Evolutionary conservation across 2,888 invertebrate species (phyloP), one percentile per base, ranked within the genome.

Genomic region (Polydrusus tereticollis): DNA sequence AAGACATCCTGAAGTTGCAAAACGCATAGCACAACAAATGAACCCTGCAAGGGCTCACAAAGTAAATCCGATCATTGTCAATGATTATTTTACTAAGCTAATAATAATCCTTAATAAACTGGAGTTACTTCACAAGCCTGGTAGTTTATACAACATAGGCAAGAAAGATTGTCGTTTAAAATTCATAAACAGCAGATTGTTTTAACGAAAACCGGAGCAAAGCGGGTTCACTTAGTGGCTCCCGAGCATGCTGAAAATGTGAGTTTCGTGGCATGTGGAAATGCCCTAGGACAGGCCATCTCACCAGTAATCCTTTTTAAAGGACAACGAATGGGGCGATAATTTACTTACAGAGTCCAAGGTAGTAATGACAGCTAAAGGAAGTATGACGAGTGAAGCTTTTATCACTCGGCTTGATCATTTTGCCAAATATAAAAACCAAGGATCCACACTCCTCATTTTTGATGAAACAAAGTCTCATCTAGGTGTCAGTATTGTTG

Each of bases 161-260:
- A 80, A 82, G 65, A 75, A 78, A 75, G 79, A 77, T n/a, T 78
- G 82, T 16, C 45, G 45, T 2, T 8, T 45, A 45, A 45, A 14
- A 2, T 16, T 45, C 0, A 82, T 83, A 50, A 72, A 82, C 10
- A 69, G 43, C 82, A 76, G 63, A 60, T 16, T 6, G 79, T 82
- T 5, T 64, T 80, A 29, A 78, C 79, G 4, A 26, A 75, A 74
- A 80, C 78, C 75, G 81, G 80, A 8, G 63, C 75, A 10, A 80
- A 78, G 74, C 74, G 78, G 26, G 79, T 82, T n/a, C 80, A 82
- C 62, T 38, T 81, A 5, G 62, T 78, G 8, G 78, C 79, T 2
- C 73, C 68, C 29, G 82, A 83, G 65, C 82, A 21, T 50, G 18
- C 72, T 14, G 80, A 83, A 78, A 83, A 81, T 72, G 80, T 82